Evolutionary conservation across 2,797 vertebrate species (phyloP), one percentile per base, ranked within the genome.

Genomic region (Sphenodon punctatus): DNA sequence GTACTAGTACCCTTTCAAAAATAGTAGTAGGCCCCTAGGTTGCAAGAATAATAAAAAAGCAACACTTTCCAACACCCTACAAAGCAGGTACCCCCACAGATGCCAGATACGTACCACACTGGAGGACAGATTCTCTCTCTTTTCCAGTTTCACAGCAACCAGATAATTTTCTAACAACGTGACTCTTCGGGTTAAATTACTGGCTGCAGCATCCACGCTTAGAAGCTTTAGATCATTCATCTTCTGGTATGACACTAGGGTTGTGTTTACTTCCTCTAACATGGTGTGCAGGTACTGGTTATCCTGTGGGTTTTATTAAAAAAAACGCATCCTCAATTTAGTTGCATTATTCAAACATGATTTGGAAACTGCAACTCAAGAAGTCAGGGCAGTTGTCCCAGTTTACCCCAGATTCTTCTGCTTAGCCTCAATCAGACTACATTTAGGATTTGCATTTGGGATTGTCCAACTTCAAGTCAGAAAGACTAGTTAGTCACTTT

Each of bases 211-310:
- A 81, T 95, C 95, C 86, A 96, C 85, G 25, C 86, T 92, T 68
- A 94, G 63, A 63, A 96, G 81, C 80, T 90, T 95, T 85, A 95
- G 80, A 69, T 96, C 95, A 88, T 90, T 96, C 61, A 92, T 64
- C 82, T 92, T 95, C 64, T 93, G 92, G 86, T 95, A 94, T 1
- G 25, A 67, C 36, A 90, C 53, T 30, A 91, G 56, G 34, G 92
- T 87, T 65, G 85, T 92, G 87, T 96, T 96, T 68, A 96, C 82
- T 51, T 95, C 93, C 23, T 96, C 95, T 91, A 96, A 77, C 80
- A 90, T 90, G 89, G 84, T 88, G 32, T 79, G 92, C 73, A 96
- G 87, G 41, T 71, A 87, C 82, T 94, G 92, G 86, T 92, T 92
- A 80, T 95, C 94, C 96, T 96, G 91, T 66, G 79, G n/a, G n/a